These are phyloP conservation scores for Lagopus muta DNA, from an alignment of 2,113 vertebrate species.

Conservation along the genomic window DNA sequence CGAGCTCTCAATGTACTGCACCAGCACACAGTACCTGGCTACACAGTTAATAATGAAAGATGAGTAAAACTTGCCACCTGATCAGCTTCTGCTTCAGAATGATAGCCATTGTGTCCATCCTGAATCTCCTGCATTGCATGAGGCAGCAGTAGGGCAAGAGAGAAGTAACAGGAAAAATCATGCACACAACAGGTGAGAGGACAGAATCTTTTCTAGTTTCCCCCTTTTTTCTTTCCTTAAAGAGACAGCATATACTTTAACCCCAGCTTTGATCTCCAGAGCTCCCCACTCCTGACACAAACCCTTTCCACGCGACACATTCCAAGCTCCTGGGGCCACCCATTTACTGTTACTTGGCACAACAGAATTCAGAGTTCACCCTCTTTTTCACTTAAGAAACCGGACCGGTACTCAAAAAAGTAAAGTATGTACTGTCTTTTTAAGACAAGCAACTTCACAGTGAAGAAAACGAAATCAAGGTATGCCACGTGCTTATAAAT, in stretches of 20 bases:
- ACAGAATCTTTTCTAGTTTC: conserved; percentile 58
- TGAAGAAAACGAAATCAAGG: conserved; percentile 60
- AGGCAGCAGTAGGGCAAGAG: conserved; percentile 79
- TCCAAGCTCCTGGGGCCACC: neutral
- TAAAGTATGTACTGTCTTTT: conserved; percentile 66
- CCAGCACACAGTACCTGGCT: conserved; percentile 51
- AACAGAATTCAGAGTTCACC: neutral
- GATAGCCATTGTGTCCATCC: conserved; percentile 88
- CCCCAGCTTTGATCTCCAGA: neutral
- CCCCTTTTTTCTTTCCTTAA: conserved; percentile 10
- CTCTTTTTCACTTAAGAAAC: neutral
- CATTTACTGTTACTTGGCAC: conserved; percentile 14
- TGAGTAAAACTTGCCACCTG: conserved; percentile 90
- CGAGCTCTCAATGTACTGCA: conserved; percentile 42
- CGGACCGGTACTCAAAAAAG: conserved; percentile 31
- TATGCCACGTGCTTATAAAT: conserved; percentile 62
- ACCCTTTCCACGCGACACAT: neutral
- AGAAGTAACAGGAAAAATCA: conserved; percentile 76
- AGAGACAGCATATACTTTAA: conserved; percentile 75
- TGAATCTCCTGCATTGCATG: conserved; percentile 87
- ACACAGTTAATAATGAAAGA: conserved; percentile 74
- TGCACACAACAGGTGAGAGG: conserved; percentile 85
- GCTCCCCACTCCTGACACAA: neutral
- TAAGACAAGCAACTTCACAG: conserved; percentile 57
- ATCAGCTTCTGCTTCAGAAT: conserved; percentile 89